A percentile compares a stretch with the other conserved stretches of the same genome.
These are phyloP conservation scores for Andrena bucephala DNA, from an alignment of 2,888 invertebrate genomes.

Conservation along the genomic window DNA sequence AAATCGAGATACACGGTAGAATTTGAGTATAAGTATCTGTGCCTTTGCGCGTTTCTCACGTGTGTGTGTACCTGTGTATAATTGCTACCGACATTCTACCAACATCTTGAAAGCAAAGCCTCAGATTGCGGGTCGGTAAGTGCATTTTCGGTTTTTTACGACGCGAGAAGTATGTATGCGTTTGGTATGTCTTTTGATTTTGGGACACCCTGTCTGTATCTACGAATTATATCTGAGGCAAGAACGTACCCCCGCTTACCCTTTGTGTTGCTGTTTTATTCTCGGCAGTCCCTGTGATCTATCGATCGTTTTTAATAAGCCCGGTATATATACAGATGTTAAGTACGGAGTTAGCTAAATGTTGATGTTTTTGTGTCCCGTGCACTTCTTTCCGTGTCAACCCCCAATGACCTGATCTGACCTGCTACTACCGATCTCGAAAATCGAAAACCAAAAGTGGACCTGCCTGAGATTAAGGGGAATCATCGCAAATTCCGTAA, in stretches of 20 bases:
- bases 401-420: slow-evolving; percentile 81
- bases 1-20: too few relatives aligned
- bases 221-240: slow-evolving; percentile 31
- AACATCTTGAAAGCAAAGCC: too few relatives aligned
- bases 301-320: slow-evolving; percentile 45
- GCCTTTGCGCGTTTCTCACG: too few relatives aligned
- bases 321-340: slow-evolving; percentile 59
- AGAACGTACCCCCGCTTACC: slow-evolving; percentile 60
- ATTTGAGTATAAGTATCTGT: too few relatives aligned
- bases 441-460: slow-evolving; percentile 89
- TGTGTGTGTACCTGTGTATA: too few relatives aligned
- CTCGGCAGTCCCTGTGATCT: slow-evolving; percentile 65
- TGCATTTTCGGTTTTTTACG: too few relatives aligned
- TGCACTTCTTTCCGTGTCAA: slow-evolving; percentile 84
- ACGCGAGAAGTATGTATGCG: too few relatives aligned
- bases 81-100: too few relatives aligned
- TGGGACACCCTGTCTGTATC: slow-evolving; percentile 9
- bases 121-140: too few relatives aligned
- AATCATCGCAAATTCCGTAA: slow-evolving; percentile 99
- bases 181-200: too few relatives aligned
- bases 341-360: slow-evolving; percentile 80
- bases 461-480: slow-evolving; percentile 99
- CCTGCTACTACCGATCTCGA: slow-evolving; percentile 80
- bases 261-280: slow-evolving; percentile 66
- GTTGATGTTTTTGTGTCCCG: slow-evolving; percentile 84